Conservation (phyloP, 2,888 invertebrate species). For the Ypsolopha sequella region DNA sequence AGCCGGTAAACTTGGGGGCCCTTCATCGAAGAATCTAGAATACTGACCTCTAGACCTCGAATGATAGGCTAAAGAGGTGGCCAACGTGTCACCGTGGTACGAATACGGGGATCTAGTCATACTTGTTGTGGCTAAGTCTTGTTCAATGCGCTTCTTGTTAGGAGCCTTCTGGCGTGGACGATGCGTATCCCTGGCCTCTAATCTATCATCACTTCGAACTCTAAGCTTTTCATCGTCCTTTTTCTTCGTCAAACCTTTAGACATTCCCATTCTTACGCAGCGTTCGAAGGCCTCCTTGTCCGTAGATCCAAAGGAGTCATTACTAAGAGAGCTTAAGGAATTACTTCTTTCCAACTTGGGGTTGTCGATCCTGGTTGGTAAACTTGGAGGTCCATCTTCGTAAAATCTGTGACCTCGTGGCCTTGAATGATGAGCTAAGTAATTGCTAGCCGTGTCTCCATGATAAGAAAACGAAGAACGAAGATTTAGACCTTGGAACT, state of each 20-base stretch:
- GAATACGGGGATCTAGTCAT: constrained; percentile 20
- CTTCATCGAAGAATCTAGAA: constrained; percentile 21
- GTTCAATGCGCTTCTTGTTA: constrained; percentile 15
- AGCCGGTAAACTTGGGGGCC: constrained; percentile 30
- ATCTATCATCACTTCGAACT: constrained; percentile 33
- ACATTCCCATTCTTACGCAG: constrained; percentile 82
- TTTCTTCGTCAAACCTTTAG: constrained; percentile 24
- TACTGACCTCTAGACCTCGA: constrained; percentile 10
- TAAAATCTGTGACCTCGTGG: constrained; percentile 13
- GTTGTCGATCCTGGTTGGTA: constrained; percentile 29
- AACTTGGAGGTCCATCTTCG: constrained; percentile 30
- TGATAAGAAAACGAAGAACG: constrained; percentile 23
- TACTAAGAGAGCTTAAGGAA: constrained; percentile 44
- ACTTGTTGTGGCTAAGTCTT: constrained; percentile 14
- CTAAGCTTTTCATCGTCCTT: constrained; percentile 19
- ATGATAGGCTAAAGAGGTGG: constrained; percentile 12
- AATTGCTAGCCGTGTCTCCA: constrained; percentile 15
- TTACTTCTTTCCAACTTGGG: constrained; percentile 24
- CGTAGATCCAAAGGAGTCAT: constrained; percentile 51
- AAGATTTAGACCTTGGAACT: constrained; percentile 13
- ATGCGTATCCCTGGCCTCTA: constrained; percentile 16
- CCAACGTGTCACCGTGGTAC: constrained; percentile 19
- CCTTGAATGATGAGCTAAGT: constrained; percentile 16
- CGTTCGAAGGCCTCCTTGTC: constrained; percentile 74
- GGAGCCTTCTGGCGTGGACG: constrained; percentile 12